These are phyloP conservation scores for Craniophora ligustri DNA, from an alignment of 2,888 invertebrate species.

Conservation along the genomic window DNA sequence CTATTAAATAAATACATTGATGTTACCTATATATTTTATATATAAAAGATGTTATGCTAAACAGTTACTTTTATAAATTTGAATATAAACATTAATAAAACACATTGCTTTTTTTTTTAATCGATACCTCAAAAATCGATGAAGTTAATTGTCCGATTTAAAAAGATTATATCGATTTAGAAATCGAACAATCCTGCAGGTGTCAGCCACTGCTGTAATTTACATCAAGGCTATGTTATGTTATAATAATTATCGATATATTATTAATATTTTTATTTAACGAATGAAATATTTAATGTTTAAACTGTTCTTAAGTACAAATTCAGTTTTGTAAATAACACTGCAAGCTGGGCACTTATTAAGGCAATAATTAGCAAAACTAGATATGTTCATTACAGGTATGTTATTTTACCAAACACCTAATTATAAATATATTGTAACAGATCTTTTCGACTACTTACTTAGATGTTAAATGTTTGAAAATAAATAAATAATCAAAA, in stretches of 20 bases:
- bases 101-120: too few relatives aligned
- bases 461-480: constrained; percentile 20
- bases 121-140: constrained; percentile 1
- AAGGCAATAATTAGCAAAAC: constrained; percentile 55
- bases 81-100: too few relatives aligned
- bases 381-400: constrained; percentile 45
- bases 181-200: constrained; percentile 29
- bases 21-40: constrained; percentile 49
- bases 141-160: constrained; percentile 1
- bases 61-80: constrained; percentile 43
- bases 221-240: constrained; percentile 12
- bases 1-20: constrained; percentile 77
- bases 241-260: constrained; percentile 28
- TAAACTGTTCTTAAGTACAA: constrained; percentile 9
- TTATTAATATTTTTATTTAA: constrained; percentile 18
- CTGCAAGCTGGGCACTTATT: constrained; percentile 48
- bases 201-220: constrained; percentile 7
- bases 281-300: constrained; percentile 13
- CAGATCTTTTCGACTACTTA: constrained; percentile 59
- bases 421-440: constrained; percentile 52
- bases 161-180: constrained; percentile 3
- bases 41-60: constrained; percentile 37
- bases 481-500: constrained; percentile 32
- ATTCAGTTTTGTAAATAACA: constrained; percentile 16
- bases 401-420: constrained; percentile 56